Base-by-base conservation (phyloP, 2,797 vertebrate species). In the Labeo calbasu region DNA sequence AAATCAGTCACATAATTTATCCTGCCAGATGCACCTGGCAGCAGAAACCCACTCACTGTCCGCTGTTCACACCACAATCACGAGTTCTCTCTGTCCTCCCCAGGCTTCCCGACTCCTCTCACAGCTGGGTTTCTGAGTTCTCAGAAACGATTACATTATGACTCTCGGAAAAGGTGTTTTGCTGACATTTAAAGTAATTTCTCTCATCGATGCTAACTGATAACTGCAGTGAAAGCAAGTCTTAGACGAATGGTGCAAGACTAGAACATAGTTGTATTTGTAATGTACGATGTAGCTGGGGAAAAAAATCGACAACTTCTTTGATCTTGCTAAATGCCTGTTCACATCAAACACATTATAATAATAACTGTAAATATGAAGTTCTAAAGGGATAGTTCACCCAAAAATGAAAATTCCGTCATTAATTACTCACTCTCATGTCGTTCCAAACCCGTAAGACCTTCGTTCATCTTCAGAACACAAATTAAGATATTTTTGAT, bases 21-120 rank as follows among this genome's bases (percentile, higher is more conserved):
- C 65, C 88, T 86, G 88, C 80, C 88, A 89, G 84, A 77, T 75
- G 68, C 88, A 89, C 84, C 88, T 89, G 86, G 66, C 77, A 57
- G 75, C 63, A 69, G 53, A 83, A 80, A 80, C 59, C 81, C 77
- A 78, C 32, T 46, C n/a, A 69, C 40, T 48, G 23, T 77, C 78
- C 48, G 23, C 78, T 76, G 63, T 55, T 28, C 10, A 11, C 63
- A 83, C 61, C 50, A 77, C 50, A 77, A 57, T 77, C 63, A 69
- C 13, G n/a, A 69, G n/a, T 66, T 76, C 77, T 77, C 32, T 69
- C 85, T 75, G 70, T 88, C 51, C 61, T 85, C 21, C 57, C 79
- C 59, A 85, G 69, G 69, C 81, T 79, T 78, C 50, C 72, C 14
- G 68, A 69, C 43, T 70, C 66, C 10, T 81, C 61, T 65, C 51